These are phyloP conservation scores for Myrmecobius fasciatus DNA, from an alignment of 2,113 vertebrate species.

Conservation along the genomic window DNA sequence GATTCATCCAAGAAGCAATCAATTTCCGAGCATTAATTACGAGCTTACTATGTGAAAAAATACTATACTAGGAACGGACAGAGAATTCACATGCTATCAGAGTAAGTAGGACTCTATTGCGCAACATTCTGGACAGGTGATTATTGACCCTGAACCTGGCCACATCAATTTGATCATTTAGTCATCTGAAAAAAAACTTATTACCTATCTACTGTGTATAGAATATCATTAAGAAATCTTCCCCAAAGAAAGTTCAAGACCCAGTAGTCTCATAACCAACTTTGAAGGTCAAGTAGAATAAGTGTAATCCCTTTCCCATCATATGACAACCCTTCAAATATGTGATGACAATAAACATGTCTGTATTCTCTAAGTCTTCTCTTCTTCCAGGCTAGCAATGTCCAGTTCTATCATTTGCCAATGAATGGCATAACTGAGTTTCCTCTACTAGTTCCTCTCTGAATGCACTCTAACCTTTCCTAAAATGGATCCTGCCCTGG, in stretches of 20 bases:
- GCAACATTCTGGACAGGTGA: background rate
- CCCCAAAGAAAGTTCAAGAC: background rate
- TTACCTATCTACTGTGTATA: background rate
- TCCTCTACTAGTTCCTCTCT: background rate
- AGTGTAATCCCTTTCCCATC: background rate
- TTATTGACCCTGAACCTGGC: background rate
- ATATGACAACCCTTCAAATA: background rate
- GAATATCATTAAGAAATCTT: background rate
- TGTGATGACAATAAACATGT: background rate
- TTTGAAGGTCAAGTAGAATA: background rate
- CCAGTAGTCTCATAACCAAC: background rate
- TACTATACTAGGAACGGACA: background rate
- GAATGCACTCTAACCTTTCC: background rate
- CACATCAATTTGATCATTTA: background rate
- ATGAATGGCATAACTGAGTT: background rate
- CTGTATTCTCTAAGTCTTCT: background rate
- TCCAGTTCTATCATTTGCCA: background rate
- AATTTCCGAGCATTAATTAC: background rate
- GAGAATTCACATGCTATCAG: background rate
- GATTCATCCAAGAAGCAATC: background rate
- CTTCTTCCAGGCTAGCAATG: background rate
- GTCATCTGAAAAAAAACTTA: background rate
- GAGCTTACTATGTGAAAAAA: background rate
- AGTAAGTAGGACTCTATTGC: background rate
- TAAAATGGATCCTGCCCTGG: background rate